Evolutionary conservation across 2,888 invertebrate genomes (phyloP), one percentile per base, ranked within the genome.

Genomic region (Melieria crassipennis): DNA sequence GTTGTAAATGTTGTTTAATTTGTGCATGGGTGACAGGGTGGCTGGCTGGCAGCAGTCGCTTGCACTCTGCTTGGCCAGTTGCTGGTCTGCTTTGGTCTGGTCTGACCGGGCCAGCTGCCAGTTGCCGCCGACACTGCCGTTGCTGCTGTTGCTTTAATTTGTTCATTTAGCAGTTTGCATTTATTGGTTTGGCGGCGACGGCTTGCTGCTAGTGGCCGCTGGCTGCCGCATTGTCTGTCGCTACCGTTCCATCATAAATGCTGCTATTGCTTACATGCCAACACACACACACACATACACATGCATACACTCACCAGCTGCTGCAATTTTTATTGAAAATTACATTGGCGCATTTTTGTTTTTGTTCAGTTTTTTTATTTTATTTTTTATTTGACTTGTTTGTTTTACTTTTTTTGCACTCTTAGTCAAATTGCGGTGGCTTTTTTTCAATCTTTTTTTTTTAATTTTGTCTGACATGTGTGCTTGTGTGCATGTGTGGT

Each of bases 11-110:
- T 62, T 50, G 64, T 70, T 45, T 69, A 65, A 65, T 72, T 69
- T 71, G 56, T 60, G 56, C 69, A 56, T 52, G 71, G 73, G 73
- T 73, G 73, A 73, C 73, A 67, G 73, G 70, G 71, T 71, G 73
- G 73, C 73, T 73, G 63, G 66, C 71, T 63, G 47, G 47, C 43
- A 45, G 62, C 47, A 11, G 62, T 48, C 7, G 11, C 30, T 46
- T 52, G 64, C 52, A 30, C 2, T 30, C 30, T 30, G 30, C 16
- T 16, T 64, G 13, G 52, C 50, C 13, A n/a, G 64, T 43, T 55
- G 52, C 16, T 10, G 9, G 16, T 6, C 45, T 45, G 67, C 60
- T 61, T 61, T 67, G 67, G 52, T 67, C 52, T 43, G 50, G 13
- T 48, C 67, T 60, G 45, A 45, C 11, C 10, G n/a, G 43, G 60